Evolutionary conservation across 2,797 vertebrate genomes (phyloP).

Genomic region (Ptychadena robeensis): DNA sequence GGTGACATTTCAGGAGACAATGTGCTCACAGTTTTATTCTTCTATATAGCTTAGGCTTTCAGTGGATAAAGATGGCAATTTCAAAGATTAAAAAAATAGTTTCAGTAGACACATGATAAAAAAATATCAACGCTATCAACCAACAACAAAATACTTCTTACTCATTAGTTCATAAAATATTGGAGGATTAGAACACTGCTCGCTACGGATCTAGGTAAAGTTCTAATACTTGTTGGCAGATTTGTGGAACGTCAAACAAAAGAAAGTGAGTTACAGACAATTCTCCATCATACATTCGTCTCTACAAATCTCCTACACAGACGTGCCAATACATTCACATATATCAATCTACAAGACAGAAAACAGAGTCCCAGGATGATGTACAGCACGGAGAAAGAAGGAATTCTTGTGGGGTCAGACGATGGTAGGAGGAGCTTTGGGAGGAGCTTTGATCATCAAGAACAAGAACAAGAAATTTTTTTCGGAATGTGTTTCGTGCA

Average conservation of each 20-base stretch:
- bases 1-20: background rate
- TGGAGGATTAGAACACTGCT: constrained; percentile 14
- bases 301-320: constrained; percentile 19
- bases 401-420: background rate
- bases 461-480: background rate
- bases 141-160: constrained; percentile 29
- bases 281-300: constrained; percentile 11
- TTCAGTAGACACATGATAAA: constrained; percentile 26
- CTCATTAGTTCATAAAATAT: constrained; percentile 14
- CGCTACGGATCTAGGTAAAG: constrained; percentile 1
- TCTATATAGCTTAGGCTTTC: background rate
- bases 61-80: background rate
- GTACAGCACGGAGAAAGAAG: background rate
- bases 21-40: background rate
- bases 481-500: background rate
- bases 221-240: constrained; percentile 18
- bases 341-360: constrained; percentile 12
- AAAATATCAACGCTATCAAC: background rate
- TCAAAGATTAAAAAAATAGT: background rate
- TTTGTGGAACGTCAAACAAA: background rate
- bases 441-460: too few species aligned
- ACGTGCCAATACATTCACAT: constrained; percentile 34
- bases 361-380: background rate
- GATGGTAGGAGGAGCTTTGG: background rate
- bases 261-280: background rate